Percentiles rank a stretch among this genome's conserved stretches.
phyloP scores from a whole-genome alignment of 1,140 invertebrate species.

The Rhysida immarginata region DNA sequence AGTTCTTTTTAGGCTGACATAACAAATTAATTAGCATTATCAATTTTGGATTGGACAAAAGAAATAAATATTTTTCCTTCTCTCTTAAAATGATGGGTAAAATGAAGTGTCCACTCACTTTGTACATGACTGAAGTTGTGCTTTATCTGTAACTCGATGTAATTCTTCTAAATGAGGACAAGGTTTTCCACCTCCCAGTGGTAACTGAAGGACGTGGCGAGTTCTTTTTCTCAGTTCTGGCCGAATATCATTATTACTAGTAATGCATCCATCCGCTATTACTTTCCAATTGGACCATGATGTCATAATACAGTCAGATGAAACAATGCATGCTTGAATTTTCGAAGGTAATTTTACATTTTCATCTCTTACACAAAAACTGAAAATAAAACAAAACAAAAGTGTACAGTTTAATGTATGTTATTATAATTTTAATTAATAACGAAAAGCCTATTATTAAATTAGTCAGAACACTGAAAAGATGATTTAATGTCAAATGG shows the following conservation, averaged over 20 bases:
- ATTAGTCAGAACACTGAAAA: no score
- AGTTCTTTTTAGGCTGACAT: no score
- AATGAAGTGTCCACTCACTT: constrained; percentile 25
- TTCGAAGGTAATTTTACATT: constrained; percentile 17
- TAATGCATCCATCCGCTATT: constrained; percentile 29
- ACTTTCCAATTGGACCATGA: constrained; percentile 39
- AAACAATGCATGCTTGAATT: constrained; percentile 28
- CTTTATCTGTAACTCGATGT: constrained; percentile 21
- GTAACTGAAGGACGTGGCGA: constrained; percentile 28
- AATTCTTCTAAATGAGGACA: constrained; percentile 33
- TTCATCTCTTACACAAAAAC: constrained; percentile 18
- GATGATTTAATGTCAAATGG: no score
- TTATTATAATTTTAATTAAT: no score
- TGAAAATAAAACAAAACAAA: background rate
- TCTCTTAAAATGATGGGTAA: background rate
- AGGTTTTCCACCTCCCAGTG: constrained; percentile 31
- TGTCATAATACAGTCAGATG: constrained; percentile 38
- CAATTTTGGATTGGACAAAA: no score
- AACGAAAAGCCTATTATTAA: no score
- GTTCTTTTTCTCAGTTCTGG: constrained; percentile 28
- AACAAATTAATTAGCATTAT: no score
- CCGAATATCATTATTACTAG: constrained; percentile 24
- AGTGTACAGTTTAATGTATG: no score
- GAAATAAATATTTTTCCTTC: background rate
- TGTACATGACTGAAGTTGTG: constrained; percentile 28